These are phyloP conservation scores for Trochalopteron elliotii DNA, from an alignment of 2,113 vertebrate genomes.

Conservation along the genomic window DNA sequence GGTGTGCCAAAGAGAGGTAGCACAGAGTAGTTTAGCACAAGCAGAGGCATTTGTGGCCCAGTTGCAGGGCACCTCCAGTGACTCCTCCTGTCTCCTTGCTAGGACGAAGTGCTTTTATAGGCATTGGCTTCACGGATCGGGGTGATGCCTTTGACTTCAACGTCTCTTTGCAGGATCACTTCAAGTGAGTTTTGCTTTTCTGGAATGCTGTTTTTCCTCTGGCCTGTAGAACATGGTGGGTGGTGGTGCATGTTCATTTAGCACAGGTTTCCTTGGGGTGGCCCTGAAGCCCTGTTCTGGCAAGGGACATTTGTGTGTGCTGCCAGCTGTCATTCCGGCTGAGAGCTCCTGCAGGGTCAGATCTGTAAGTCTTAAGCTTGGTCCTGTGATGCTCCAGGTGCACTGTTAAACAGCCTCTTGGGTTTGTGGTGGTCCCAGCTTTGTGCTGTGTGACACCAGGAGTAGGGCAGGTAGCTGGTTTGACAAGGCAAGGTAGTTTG, in stretches of 20 bases:
- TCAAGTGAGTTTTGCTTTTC: conserved; percentile 83
- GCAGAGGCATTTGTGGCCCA: neutral
- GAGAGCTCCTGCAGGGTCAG: neutral
- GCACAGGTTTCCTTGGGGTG: neutral
- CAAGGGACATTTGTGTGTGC: neutral
- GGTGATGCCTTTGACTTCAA: conserved; percentile 99
- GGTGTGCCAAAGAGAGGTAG: neutral
- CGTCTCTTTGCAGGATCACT: conserved; percentile 96
- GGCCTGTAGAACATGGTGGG: neutral
- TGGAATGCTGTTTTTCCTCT: neutral
- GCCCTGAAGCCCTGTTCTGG: neutral
- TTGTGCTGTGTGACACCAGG: neutral
- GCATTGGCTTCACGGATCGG: conserved; percentile 92
- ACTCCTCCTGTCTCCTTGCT: neutral
- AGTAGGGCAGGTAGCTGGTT: neutral
- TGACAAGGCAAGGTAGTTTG: neutral
- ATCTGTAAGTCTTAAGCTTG: neutral
- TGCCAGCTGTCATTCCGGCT: neutral
- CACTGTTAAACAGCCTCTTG: neutral
- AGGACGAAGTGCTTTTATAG: conserved; percentile 97
- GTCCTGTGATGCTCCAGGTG: neutral
- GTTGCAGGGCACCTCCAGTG: neutral
- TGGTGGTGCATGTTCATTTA: neutral
- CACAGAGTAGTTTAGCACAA: neutral
- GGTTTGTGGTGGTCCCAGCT: neutral